phyloP scores from a whole-genome alignment of 2,888 invertebrate species.

The Leptogaster cylindrica region DNA sequence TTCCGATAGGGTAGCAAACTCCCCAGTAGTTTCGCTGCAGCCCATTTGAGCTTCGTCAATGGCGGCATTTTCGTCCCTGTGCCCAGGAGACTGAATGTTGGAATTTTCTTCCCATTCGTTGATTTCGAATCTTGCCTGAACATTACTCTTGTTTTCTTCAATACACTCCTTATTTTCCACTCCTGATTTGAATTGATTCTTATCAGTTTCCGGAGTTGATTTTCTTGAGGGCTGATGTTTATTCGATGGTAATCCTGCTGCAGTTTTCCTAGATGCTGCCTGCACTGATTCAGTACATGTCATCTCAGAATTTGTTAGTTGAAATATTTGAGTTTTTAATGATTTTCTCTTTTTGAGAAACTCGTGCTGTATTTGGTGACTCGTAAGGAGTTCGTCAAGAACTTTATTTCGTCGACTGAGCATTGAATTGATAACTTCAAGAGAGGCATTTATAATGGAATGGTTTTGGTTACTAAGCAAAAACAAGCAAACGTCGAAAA shows the following conservation, averaged over 20 bases:
- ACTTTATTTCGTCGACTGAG: constrained; percentile 53
- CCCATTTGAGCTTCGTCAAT: constrained; percentile 43
- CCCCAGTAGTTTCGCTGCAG: constrained; percentile 45
- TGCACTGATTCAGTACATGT: constrained; percentile 40
- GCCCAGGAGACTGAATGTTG: not conserved
- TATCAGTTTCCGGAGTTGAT: constrained; percentile 49
- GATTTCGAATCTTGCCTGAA: constrained; percentile 32
- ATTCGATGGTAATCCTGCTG: constrained; percentile 49
- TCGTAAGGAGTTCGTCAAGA: constrained; percentile 57
- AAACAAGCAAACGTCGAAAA: constrained; percentile 78
- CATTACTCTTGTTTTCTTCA: constrained; percentile 50
- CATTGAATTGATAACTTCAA: constrained; percentile 69
- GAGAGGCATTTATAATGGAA: constrained; percentile 84
- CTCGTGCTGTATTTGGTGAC: constrained; percentile 60
- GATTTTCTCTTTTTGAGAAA: constrained; percentile 61
- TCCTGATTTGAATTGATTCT: constrained; percentile 53
- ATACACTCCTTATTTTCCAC: constrained; percentile 48
- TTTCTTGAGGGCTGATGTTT: constrained; percentile 50
- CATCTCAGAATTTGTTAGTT: constrained; percentile 59
- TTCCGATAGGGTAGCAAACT: constrained; percentile 50
- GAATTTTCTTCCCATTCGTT: constrained; percentile 32
- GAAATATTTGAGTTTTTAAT: constrained; percentile 63
- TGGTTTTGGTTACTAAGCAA: constrained; percentile 78
- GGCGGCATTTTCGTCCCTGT: constrained; percentile 44
- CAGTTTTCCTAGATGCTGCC: constrained; percentile 36